Evolutionary conservation across 2,888 invertebrate genomes (phyloP).

Genomic region (Trilocha varians): DNA sequence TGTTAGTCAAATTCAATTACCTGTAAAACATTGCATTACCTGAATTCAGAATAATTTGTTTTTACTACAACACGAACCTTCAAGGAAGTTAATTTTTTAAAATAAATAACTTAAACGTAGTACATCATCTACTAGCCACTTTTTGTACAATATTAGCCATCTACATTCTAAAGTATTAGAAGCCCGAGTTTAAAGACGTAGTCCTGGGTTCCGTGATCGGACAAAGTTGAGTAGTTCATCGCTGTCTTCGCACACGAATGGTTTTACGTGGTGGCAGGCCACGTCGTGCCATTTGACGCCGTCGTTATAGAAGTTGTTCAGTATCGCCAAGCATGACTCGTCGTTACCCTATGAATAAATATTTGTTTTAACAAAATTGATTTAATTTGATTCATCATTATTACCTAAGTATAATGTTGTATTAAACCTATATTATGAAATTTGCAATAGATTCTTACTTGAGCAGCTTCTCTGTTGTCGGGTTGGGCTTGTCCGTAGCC

Average conservation of each 20-base stretch:
- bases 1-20: too few species aligned
- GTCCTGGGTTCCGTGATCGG: conserved; percentile 88
- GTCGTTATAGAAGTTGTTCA: conserved; percentile 94
- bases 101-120: conserved; percentile 65
- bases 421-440: background rate
- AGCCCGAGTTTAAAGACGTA: conserved; percentile 76
- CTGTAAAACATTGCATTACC: too few species aligned
- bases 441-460: conserved; percentile 60
- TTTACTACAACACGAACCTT: background rate
- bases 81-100: conserved; percentile 15
- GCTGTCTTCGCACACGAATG: conserved; percentile 93
- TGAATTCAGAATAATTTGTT: too few species aligned
- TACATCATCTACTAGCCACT: conserved; percentile 39
- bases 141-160: conserved; percentile 68
- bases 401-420: background rate
- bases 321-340: conserved; percentile 89
- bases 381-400: background rate
- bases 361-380: background rate
- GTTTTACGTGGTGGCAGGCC: conserved; percentile 88
- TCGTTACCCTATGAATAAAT: conserved; percentile 81
- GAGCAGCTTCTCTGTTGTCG: conserved; percentile 91
- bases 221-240: conserved; percentile 92
- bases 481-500: conserved; percentile 91
- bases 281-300: conserved; percentile 92
- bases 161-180: conserved; percentile 38